These are phyloP conservation scores for Periphyllus acericola DNA, from an alignment of 2,888 invertebrate species.

Conservation along the genomic window DNA sequence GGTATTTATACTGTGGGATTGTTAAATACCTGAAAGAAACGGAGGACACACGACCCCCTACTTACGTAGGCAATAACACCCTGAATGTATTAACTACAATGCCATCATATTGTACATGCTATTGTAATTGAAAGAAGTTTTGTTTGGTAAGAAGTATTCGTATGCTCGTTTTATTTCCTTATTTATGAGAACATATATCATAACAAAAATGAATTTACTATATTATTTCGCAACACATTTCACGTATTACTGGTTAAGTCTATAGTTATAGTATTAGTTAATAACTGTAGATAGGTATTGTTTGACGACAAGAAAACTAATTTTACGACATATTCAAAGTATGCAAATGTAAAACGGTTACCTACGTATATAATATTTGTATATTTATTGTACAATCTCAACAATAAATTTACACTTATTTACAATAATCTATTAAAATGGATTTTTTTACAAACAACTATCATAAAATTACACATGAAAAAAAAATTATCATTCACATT, in stretches of 20 bases:
- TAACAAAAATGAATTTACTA: slow-evolving; percentile 1
- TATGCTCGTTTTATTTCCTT: slow-evolving; percentile 23
- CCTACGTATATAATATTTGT: background rate
- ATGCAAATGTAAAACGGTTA: background rate
- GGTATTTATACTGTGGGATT: slow-evolving; percentile 38
- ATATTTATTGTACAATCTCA: background rate
- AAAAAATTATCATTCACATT: too few relatives aligned
- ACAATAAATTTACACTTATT: background rate
- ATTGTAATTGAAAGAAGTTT: background rate
- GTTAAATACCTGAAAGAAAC: slow-evolving; percentile 4
- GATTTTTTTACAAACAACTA: too few relatives aligned
- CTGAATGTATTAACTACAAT: slow-evolving; percentile 25
- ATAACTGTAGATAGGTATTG: background rate
- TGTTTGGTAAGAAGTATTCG: background rate
- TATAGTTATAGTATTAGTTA: background rate
- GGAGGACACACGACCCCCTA: slow-evolving; percentile 48
- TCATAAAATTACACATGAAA: too few relatives aligned
- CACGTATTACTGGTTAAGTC: background rate
- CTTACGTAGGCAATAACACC: slow-evolving; percentile 45
- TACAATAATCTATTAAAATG: background rate
- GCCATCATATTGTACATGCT: background rate
- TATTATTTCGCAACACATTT: slow-evolving; percentile 4
- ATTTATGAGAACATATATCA: slow-evolving; percentile 6
- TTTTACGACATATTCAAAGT: background rate
- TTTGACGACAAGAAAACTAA: background rate